These are phyloP conservation scores for Heteromormyrus szaboi DNA, from an alignment of 2,797 vertebrate genomes.

Conservation along the genomic window DNA sequence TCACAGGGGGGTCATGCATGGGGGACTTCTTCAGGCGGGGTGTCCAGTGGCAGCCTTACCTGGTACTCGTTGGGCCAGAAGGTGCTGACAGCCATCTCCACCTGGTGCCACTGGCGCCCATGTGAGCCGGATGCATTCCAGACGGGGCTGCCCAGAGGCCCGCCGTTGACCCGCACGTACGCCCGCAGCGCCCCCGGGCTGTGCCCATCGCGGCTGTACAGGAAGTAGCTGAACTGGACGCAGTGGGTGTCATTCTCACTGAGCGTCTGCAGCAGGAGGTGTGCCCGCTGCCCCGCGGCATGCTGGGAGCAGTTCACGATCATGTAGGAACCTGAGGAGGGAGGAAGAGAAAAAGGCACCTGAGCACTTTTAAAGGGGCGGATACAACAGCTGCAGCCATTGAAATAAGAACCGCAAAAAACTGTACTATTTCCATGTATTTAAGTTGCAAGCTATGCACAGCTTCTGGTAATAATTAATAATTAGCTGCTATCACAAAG, in stretches of 20 bases:
- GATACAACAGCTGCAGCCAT: neutral
- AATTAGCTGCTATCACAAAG: neutral
- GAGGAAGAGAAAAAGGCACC: neutral
- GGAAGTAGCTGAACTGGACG: slow-evolving; percentile 95
- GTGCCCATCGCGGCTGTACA: slow-evolving; percentile 84
- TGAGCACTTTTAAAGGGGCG: neutral
- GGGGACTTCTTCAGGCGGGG: neutral
- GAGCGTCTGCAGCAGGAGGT: slow-evolving; percentile 78
- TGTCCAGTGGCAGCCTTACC: slow-evolving; percentile 55
- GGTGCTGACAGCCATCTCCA: slow-evolving; percentile 88
- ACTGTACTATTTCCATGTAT: neutral
- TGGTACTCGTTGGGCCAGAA: slow-evolving; percentile 97
- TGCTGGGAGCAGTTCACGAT: slow-evolving; percentile 90
- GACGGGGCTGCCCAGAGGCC: slow-evolving; percentile 74
- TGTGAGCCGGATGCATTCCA: slow-evolving; percentile 83
- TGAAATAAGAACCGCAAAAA: neutral
- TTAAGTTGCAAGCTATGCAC: neutral
- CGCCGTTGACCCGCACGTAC: slow-evolving; percentile 78
- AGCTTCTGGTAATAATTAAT: neutral
- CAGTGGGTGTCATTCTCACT: slow-evolving; percentile 96
- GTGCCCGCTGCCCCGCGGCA: slow-evolving; percentile 71
- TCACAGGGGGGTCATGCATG: neutral
- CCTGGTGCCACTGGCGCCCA: slow-evolving; percentile 87
- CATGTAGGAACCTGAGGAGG: slow-evolving; percentile 79
- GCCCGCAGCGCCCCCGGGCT: slow-evolving; percentile 78